phyloP scores from a whole-genome alignment of 2,797 vertebrate species.

The Hemitrygon akajei region DNA sequence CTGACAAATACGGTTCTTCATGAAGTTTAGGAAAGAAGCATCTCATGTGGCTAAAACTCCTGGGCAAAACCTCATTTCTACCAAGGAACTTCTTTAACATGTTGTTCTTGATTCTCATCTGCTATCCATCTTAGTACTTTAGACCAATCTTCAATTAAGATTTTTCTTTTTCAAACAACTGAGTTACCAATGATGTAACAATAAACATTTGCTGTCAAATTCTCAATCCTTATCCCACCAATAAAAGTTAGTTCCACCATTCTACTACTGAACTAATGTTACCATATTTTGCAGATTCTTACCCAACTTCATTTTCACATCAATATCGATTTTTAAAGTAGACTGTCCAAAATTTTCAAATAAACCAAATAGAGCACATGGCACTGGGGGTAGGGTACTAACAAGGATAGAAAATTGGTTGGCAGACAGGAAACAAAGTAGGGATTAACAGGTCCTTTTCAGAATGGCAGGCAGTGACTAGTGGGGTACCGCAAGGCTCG shows the following conservation, averaged over 20 bases:
- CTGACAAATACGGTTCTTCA: not conserved
- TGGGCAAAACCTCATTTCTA: too few relatives aligned
- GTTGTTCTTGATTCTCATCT: not conserved
- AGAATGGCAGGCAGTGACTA: too few relatives aligned
- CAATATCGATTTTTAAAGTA: not conserved
- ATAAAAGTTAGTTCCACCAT: not conserved
- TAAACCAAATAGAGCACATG: not conserved
- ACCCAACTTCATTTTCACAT: not conserved
- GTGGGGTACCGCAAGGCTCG: too few relatives aligned
- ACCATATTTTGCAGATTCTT: not conserved
- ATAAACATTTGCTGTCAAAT: not conserved
- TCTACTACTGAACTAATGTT: not conserved
- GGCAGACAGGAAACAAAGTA: too few relatives aligned
- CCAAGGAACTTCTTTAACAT: not conserved
- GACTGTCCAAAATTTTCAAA: not conserved
- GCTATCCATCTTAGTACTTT: not conserved
- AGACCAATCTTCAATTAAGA: not conserved
- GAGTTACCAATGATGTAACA: not conserved
- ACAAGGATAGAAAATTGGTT: too few relatives aligned
- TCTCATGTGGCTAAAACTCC: not conserved
- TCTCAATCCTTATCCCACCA: not conserved
- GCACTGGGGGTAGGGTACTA: too few relatives aligned
- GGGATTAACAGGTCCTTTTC: too few relatives aligned
- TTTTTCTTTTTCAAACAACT: not conserved
- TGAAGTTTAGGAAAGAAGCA: not conserved